These are phyloP conservation scores for Orchestia grillus DNA, from an alignment of 1,140 invertebrate species.

Conservation along the genomic window DNA sequence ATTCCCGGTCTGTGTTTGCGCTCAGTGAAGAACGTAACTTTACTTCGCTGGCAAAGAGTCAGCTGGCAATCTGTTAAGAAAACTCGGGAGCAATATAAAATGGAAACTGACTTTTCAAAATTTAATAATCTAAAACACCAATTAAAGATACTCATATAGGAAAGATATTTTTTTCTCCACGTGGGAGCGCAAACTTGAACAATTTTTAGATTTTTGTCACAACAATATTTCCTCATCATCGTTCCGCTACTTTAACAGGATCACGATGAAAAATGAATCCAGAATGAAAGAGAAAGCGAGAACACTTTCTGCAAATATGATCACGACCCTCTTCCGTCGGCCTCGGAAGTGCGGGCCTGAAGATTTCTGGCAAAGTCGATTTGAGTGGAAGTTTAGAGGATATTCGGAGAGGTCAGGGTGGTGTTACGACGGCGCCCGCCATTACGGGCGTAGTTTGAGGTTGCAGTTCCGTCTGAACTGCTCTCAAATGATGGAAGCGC, in stretches of 20 bases:
- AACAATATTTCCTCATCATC: background rate
- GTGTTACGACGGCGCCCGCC: background rate
- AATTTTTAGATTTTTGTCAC: background rate
- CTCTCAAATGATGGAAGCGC: conserved; percentile 35
- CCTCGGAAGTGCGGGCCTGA: background rate
- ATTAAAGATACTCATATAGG: too few relatives aligned
- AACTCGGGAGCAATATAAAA: too few relatives aligned
- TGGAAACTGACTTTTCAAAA: too few relatives aligned
- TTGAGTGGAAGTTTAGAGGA: conserved; percentile 28
- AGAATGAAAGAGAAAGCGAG: background rate
- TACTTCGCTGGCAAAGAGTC: too few relatives aligned
- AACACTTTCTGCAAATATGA: conserved; percentile 1
- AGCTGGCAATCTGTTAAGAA: too few relatives aligned
- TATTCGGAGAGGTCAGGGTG: background rate
- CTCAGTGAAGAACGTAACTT: too few relatives aligned
- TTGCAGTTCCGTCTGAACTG: conserved; percentile 8
- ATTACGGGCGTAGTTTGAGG: background rate
- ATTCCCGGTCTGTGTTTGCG: too few relatives aligned
- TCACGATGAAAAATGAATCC: background rate
- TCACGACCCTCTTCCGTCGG: background rate
- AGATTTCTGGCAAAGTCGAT: conserved; percentile 19
- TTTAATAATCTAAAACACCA: too few relatives aligned
- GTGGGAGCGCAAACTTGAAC: background rate
- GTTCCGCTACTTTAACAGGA: background rate
- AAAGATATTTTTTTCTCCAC: too few relatives aligned